These are phyloP conservation scores for Andrena camellia DNA, from an alignment of 2,888 invertebrate genomes.

Conservation along the genomic window DNA sequence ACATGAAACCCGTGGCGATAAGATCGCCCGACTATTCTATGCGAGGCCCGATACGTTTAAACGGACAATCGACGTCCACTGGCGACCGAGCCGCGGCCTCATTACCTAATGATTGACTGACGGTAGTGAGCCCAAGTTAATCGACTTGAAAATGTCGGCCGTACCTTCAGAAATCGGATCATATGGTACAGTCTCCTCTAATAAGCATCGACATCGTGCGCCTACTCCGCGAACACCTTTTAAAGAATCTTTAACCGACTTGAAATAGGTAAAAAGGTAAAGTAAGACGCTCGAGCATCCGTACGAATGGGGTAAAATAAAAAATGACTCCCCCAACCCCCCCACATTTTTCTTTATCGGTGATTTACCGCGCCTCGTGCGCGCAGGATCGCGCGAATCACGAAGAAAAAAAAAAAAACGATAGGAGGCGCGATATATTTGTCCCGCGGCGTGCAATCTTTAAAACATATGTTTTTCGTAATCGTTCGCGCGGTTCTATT, in stretches of 20 bases:
- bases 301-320: not conserved
- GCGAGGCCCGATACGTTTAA: constrained; percentile 41
- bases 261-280: no score
- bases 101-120: constrained; percentile 63
- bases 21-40: constrained; percentile 50
- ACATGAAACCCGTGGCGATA: constrained; percentile 56
- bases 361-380: constrained; percentile 2
- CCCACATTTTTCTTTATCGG: not conserved
- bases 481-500: constrained; percentile 79
- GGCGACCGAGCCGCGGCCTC: constrained; percentile 46
- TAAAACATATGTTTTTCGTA: constrained; percentile 80
- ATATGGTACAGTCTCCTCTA: constrained; percentile 9
- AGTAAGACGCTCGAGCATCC: not conserved
- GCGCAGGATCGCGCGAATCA: constrained; percentile 24
- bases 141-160: constrained; percentile 34
- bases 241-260: no score
- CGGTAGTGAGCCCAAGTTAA: constrained; percentile 45
- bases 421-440: constrained; percentile 49
- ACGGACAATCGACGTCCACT: constrained; percentile 56
- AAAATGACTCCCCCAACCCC: not conserved
- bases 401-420: constrained; percentile 40
- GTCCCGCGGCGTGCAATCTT: constrained; percentile 65
- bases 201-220: no score
- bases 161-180: constrained; percentile 26
- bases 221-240: no score